Conservation (phyloP, 1,140 invertebrate species). For the Batillaria attramentaria region DNA sequence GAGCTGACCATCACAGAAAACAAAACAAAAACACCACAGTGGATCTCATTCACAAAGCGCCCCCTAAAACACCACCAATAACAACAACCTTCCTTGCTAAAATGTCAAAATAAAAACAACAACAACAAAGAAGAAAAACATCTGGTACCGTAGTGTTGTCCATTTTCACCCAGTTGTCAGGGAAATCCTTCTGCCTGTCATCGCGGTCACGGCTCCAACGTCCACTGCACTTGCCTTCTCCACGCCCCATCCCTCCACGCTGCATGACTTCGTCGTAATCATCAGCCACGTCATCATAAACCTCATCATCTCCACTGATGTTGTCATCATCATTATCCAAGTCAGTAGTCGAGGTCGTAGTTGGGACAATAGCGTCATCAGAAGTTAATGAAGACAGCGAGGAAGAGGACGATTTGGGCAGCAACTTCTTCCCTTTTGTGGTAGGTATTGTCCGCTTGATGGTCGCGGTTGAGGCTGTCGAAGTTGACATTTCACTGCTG, state of each 20-base stretch:
- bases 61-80: background rate
- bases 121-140: background rate
- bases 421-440: too few relatives aligned
- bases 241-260: background rate
- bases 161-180: background rate
- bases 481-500: too few relatives aligned
- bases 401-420: too few relatives aligned
- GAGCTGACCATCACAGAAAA: too few relatives aligned
- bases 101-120: background rate
- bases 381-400: too few relatives aligned
- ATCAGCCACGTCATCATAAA: background rate
- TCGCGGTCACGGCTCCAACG: too few relatives aligned
- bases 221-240: background rate
- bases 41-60: background rate
- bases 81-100: background rate
- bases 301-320: background rate
- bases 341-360: too few relatives aligned
- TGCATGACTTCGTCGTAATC: background rate
- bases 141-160: background rate
- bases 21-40: background rate
- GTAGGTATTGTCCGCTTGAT: too few relatives aligned
- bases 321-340: background rate
- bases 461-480: too few relatives aligned
- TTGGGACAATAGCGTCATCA: too few relatives aligned
- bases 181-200: constrained; percentile 3